Base-by-base conservation (phyloP, 1,140 invertebrate species). In the Drosophila athabasca region DNA sequence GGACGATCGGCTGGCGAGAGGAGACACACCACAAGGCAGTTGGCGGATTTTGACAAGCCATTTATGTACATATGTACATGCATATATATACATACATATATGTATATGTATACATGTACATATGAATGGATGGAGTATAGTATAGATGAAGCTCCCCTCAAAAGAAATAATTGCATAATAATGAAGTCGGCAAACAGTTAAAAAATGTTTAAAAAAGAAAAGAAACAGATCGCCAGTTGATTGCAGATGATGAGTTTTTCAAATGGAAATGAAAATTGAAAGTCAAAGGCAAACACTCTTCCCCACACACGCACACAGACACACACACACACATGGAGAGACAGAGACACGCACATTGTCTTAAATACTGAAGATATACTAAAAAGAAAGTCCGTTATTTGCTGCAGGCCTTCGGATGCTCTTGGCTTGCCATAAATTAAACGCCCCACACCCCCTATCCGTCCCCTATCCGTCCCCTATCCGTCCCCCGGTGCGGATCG, bases 371-470 rank as follows among this genome's bases (percentile, higher is more conserved):
- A 61, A 62, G 62, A 49, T 52, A 39, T 41, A 76, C 62, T 62
- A 82, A 88, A 88, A 71, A 88, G 83, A 87, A 88, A 82, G 74
- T 74, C 64, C 73, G 78, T 51, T 74, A 61, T 70, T 60, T 71
- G 77, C 70, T 67, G 52, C 66, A 76, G 82, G 83, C 70, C 74
- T 75, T 61, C 66, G 59, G 59, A 49, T 69, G 64, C 73, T 87
- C 72, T 74, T 57, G 49, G 69, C 74, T 76, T 51, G 83, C 78
- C 81, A 87, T 85, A 87, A 87, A 85, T 85, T 85, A 82, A 85
- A 61, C 62, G 66, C 66, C 62, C 41, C 65, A 48, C 55, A 22
- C 43, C 22, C 35, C n/a, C n/a, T n/a, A n/a, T n/a, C n/a, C n/a
- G n/a, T n/a, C n/a, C 35, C 7, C 8, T 2, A 1, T n/a, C 48